These are phyloP conservation scores for Morus bassanus DNA, from an alignment of 2,797 vertebrate species.

Conservation along the genomic window DNA sequence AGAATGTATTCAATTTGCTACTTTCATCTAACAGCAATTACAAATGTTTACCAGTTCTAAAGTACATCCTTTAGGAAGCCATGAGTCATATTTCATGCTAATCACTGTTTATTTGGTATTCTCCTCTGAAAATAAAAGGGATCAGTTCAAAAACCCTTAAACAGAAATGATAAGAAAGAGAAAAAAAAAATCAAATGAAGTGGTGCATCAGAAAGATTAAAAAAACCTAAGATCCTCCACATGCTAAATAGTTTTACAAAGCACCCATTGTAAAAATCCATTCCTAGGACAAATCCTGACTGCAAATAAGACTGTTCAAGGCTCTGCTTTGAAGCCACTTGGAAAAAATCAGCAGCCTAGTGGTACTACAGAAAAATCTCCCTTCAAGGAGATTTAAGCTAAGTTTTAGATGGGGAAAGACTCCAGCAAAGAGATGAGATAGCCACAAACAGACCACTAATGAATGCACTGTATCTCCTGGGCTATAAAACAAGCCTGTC, in stretches of 20 bases:
- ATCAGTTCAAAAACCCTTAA: slow-evolving; percentile 60
- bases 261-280: slow-evolving; percentile 47
- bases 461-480: not conserved
- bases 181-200: slow-evolving; percentile 44
- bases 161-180: slow-evolving; percentile 20
- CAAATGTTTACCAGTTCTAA: slow-evolving; percentile 70
- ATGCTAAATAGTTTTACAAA: slow-evolving; percentile 45
- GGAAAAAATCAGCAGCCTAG: not conserved
- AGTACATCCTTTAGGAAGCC: slow-evolving; percentile 63
- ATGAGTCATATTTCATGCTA: slow-evolving; percentile 69
- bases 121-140: slow-evolving; percentile 69
- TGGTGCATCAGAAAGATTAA: slow-evolving; percentile 57
- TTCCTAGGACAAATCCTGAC: slow-evolving; percentile 4
- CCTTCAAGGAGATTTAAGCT: not conserved
- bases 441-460: not conserved
- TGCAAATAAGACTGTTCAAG: slow-evolving; percentile 32
- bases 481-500: not conserved
- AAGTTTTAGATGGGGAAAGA: not conserved
- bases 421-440: not conserved
- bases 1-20: slow-evolving; percentile 70
- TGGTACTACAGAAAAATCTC: not conserved
- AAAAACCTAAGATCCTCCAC: slow-evolving; percentile 35
- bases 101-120: slow-evolving; percentile 60
- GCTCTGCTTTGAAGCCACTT: slow-evolving; percentile 13
- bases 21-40: slow-evolving; percentile 77